These are phyloP conservation scores for Limnephilus auricula DNA, from an alignment of 2,888 invertebrate species.

Conservation along the genomic window DNA sequence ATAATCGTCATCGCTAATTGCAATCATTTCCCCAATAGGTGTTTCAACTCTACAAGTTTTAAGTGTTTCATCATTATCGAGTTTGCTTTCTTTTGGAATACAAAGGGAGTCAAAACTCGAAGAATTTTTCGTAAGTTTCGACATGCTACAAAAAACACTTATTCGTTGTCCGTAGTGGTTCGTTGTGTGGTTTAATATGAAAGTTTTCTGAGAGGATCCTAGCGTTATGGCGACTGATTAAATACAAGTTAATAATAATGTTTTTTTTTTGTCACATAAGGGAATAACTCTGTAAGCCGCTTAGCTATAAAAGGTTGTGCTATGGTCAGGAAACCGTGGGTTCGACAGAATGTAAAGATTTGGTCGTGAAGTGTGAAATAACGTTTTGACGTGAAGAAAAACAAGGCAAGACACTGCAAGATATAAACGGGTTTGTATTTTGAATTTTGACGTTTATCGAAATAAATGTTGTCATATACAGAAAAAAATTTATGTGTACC, in stretches of 20 bases:
- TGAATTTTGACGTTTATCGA: neutral
- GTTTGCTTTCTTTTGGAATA: slow-evolving; percentile 22
- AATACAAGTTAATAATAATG: neutral
- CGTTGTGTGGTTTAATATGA: neutral
- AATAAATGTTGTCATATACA: neutral
- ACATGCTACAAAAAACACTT: neutral
- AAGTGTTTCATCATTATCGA: slow-evolving; percentile 14
- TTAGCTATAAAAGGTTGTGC: neutral
- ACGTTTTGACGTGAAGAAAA: neutral
- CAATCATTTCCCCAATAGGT: slow-evolving; percentile 71
- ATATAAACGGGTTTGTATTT: neutral
- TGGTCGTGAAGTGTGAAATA: neutral
- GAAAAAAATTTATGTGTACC: neutral
- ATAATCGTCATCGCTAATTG: slow-evolving; percentile 71
- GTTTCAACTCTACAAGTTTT: slow-evolving; percentile 67
- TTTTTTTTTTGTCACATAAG: neutral
- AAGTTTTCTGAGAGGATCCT: neutral
- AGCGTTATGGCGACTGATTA: neutral
- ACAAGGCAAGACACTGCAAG: neutral
- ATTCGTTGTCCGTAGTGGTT: neutral
- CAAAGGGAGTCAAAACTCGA: neutral
- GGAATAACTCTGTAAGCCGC: neutral
- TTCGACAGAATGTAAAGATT: neutral
- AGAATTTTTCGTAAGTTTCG: neutral
- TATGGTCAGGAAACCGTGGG: neutral